phyloP scores from a whole-genome alignment of 2,797 vertebrate species.

The Amphiprion clarkii region DNA sequence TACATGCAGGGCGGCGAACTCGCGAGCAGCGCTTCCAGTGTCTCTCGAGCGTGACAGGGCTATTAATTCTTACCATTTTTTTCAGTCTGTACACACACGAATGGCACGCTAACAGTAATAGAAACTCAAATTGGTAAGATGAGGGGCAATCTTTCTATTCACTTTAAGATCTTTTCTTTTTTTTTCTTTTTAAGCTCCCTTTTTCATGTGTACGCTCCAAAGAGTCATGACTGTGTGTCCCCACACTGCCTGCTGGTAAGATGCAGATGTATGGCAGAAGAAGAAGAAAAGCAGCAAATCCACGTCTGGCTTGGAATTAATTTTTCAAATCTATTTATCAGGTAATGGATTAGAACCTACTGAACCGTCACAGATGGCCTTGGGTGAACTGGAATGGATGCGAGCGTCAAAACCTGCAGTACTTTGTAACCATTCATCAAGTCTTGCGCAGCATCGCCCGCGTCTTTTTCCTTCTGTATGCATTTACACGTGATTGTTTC shows the following conservation, averaged over 20 bases:
- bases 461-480: slow-evolving; percentile 1
- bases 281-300: slow-evolving; percentile 66
- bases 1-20: slow-evolving; percentile 67
- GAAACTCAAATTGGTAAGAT: slow-evolving; percentile 46
- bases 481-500: slow-evolving; percentile 23
- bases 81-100: slow-evolving; percentile 44
- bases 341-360: slow-evolving; percentile 74
- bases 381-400: slow-evolving; percentile 67
- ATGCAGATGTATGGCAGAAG: slow-evolving; percentile 61
- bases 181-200: slow-evolving; percentile 12
- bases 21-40: slow-evolving; percentile 43
- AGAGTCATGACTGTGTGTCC: slow-evolving; percentile 27
- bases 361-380: slow-evolving; percentile 63
- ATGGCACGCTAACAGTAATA: slow-evolving; percentile 55
- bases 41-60: slow-evolving; percentile 38
- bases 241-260: slow-evolving; percentile 11
- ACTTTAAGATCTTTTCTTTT: background rate
- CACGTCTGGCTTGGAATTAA: slow-evolving; percentile 62
- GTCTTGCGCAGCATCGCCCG: background rate
- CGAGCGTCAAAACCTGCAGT: slow-evolving; percentile 49
- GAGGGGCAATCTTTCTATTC: slow-evolving; percentile 18
- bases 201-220: slow-evolving; percentile 27
- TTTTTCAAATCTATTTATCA: slow-evolving; percentile 77
- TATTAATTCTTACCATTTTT: slow-evolving; percentile 45
- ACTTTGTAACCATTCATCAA: slow-evolving; percentile 57